Conservation (phyloP, 64 coral and sea anemone genomes). For the Montipora cactus region DNA sequence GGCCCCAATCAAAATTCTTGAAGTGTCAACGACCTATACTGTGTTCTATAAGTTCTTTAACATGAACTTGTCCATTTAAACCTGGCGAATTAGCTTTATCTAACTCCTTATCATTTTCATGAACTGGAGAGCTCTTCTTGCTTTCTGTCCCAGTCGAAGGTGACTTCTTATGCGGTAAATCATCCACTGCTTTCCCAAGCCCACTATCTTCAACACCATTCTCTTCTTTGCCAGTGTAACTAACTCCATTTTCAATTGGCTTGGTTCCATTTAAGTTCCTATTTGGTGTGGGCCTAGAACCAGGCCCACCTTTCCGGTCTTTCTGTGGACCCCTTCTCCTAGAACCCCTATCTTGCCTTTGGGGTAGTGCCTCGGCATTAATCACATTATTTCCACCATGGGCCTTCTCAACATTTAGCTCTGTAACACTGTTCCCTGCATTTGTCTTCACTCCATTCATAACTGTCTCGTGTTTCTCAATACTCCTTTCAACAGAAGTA, state of each 20-base stretch:
- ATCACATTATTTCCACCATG: not conserved
- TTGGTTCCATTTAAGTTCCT: conserved; percentile 8
- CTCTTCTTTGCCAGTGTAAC: not conserved
- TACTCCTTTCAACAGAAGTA: not conserved
- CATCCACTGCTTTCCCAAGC: not conserved
- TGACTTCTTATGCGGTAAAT: not conserved
- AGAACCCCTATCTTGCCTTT: conserved; percentile 17
- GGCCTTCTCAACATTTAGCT: conserved; percentile 3
- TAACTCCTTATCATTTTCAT: conserved; percentile 12
- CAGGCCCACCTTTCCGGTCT: conserved; percentile 3
- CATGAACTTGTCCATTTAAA: conserved; percentile 19
- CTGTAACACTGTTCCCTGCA: not conserved
- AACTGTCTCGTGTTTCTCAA: not conserved
- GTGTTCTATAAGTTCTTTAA: conserved; percentile 30
- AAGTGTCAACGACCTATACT: conserved; percentile 26
- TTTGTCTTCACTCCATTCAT: not conserved
- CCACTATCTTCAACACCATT: not conserved
- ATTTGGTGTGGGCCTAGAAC: not conserved
- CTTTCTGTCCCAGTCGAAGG: not conserved
- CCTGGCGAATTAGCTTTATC: not conserved
- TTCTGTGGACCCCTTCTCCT: conserved; percentile 39
- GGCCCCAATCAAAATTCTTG: not conserved
- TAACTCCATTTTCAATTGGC: conserved; percentile 27
- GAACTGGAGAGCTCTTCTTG: not conserved
- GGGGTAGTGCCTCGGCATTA: conserved; percentile 10